Percentiles rank a stretch among this genome's conserved stretches.
These are phyloP conservation scores for Sarcoramphus papa DNA, from an alignment of 2,797 vertebrate genomes.

Conservation along the genomic window DNA sequence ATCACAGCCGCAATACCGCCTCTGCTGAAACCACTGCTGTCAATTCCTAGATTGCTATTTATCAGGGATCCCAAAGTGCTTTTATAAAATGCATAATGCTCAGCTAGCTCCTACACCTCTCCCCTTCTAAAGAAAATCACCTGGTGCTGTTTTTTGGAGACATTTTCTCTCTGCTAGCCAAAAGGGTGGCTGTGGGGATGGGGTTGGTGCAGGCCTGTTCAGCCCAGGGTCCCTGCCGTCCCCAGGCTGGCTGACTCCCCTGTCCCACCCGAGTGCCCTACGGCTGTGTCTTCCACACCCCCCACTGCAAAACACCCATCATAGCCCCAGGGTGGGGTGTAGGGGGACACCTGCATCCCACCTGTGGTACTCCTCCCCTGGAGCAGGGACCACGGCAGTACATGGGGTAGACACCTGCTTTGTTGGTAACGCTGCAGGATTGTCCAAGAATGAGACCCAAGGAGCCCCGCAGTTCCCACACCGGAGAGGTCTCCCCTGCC, in stretches of 20 bases:
- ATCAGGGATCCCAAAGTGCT: background rate
- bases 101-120: background rate
- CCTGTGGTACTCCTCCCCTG: rapidly evolving
- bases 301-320: background rate
- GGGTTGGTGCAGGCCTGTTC: background rate
- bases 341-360: background rate
- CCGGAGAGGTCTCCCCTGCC: background rate
- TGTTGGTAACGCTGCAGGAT: background rate
- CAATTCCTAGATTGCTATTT: background rate
- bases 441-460: background rate
- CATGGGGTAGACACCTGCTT: rapidly evolving
- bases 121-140: background rate
- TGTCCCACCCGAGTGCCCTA: background rate
- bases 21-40: background rate
- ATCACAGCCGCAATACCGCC: background rate
- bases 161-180: background rate
- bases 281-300: background rate
- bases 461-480: background rate
- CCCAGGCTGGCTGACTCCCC: background rate
- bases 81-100: background rate
- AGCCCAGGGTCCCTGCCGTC: background rate
- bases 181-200: background rate
- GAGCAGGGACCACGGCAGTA: background rate
- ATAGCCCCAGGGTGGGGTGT: rapidly evolving
- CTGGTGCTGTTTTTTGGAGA: background rate